Evolutionary conservation across 2,113 vertebrate species (phyloP).

Genomic region (Rutilus rutilus): DNA sequence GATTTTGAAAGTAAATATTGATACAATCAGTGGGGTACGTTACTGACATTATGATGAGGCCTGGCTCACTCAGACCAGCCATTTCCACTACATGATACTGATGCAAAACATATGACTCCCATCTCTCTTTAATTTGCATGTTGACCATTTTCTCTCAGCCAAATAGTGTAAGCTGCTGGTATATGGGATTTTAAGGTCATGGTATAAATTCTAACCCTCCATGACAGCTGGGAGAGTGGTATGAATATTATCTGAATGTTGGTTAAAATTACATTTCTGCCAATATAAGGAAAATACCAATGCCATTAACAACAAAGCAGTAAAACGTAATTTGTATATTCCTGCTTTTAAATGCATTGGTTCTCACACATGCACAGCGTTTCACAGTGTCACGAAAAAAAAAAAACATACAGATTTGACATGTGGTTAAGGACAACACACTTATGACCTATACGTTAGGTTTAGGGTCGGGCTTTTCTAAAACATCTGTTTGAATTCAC

Average conservation of each 20-base stretch:
- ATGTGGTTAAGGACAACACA: no score
- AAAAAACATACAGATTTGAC: no score
- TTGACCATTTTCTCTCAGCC: background rate
- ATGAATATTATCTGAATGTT: background rate
- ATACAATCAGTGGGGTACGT: background rate
- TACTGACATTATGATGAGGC: background rate
- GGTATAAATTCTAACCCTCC: background rate
- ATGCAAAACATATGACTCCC: background rate
- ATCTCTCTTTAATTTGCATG: conserved; percentile 14
- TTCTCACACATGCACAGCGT: background rate
- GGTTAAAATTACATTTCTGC: background rate
- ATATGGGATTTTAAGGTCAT: conserved; percentile 10
- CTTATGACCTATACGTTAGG: no score
- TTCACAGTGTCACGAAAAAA: no score
- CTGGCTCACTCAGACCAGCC: no score
- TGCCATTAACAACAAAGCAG: background rate
- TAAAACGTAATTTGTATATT: background rate
- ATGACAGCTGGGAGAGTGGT: background rate
- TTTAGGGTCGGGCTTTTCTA: no score
- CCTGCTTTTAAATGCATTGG: background rate
- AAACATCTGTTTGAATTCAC: no score
- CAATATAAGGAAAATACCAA: background rate
- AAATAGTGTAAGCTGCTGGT: background rate
- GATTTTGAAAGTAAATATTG: background rate
- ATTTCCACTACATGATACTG: background rate